Evolutionary conservation across 1,140 invertebrate species (phyloP).

Genomic region (Aphelinus atriplicis): DNA sequence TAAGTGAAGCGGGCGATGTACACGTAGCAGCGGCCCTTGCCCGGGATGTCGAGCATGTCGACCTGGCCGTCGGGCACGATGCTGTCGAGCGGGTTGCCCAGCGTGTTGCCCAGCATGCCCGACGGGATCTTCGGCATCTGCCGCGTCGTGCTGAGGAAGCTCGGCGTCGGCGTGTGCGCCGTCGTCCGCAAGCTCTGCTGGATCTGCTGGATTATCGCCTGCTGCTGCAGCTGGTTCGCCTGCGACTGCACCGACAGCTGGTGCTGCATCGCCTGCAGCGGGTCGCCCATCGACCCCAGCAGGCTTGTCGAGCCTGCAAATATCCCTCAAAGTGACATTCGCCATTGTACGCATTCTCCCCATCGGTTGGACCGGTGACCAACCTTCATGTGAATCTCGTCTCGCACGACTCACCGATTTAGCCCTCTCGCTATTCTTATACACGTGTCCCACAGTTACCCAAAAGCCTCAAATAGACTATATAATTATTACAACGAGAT

Average conservation of each 20-base stretch:
- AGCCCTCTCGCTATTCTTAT: no score
- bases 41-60: slow-evolving; percentile 93
- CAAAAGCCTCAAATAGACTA: no score
- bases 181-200: slow-evolving; percentile 63
- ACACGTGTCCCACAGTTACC: no score
- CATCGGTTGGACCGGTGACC: no score
- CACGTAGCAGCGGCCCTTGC: slow-evolving; percentile 91
- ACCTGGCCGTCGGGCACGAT: slow-evolving; percentile 71
- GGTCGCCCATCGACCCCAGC: slow-evolving; percentile 61
- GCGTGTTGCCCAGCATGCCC: slow-evolving; percentile 60
- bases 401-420: no score
- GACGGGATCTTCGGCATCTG: slow-evolving; percentile 69
- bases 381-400: no score
- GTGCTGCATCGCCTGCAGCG: slow-evolving; percentile 62
- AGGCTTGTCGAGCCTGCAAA: slow-evolving; percentile 55
- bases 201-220: slow-evolving; percentile 64
- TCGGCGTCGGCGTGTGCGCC: slow-evolving; percentile 52
- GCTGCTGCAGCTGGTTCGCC: slow-evolving; percentile 63
- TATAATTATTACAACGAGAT: no score
- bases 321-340: no score
- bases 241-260: slow-evolving; percentile 63
- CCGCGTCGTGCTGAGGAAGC: slow-evolving; percentile 47
- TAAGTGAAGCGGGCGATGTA: slow-evolving; percentile 95
- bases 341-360: no score
- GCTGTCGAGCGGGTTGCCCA: slow-evolving; percentile 56